Conservation (phyloP, 1,140 invertebrate species). For the Arctopsyche grandis region DNA sequence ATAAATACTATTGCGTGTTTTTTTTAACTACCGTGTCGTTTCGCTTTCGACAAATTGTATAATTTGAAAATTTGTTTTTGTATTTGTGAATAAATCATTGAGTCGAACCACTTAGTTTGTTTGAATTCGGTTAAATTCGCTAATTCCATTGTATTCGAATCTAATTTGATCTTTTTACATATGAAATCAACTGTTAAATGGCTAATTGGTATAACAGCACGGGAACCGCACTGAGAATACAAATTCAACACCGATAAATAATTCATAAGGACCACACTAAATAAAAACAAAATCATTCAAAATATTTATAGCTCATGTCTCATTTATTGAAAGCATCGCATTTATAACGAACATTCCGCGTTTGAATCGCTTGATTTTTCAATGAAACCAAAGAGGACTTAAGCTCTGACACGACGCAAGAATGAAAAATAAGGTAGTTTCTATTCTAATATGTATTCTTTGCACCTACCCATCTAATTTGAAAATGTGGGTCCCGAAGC, state of each 20-base stretch:
- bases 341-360: too few relatives aligned
- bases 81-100: too few relatives aligned
- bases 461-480: not conserved
- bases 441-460: constrained; percentile 1
- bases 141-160: too few relatives aligned
- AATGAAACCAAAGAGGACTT: too few relatives aligned
- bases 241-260: not conserved
- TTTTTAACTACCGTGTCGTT: too few relatives aligned
- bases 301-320: not conserved
- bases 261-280: not conserved
- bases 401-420: not conserved
- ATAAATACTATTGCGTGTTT: not conserved
- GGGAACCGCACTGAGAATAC: constrained; percentile 30
- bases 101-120: too few relatives aligned
- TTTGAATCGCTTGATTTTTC: too few relatives aligned
- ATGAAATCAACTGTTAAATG: constrained; percentile 33
- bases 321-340: too few relatives aligned
- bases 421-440: constrained; percentile 1
- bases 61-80: too few relatives aligned
- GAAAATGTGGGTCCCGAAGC: constrained; percentile 6
- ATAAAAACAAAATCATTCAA: not conserved
- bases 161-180: not conserved
- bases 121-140: too few relatives aligned
- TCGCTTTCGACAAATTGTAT: too few relatives aligned
- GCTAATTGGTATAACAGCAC: constrained; percentile 48